These are phyloP conservation scores for Drosophila auraria DNA, from an alignment of 1,140 invertebrate genomes.

Conservation along the genomic window DNA sequence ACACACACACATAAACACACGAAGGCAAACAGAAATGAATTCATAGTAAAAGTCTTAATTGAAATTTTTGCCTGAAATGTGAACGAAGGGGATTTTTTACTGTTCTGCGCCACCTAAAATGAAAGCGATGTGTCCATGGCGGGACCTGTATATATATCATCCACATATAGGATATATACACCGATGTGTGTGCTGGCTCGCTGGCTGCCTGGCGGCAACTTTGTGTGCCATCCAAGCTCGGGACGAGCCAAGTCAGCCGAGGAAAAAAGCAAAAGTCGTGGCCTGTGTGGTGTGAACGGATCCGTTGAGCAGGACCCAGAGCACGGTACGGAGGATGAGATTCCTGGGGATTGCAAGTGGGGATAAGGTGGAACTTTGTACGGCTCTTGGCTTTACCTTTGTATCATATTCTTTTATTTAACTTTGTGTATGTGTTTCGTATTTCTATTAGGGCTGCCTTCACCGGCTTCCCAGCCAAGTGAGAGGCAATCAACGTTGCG, in stretches of 20 bases:
- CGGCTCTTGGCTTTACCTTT: slow-evolving; percentile 72
- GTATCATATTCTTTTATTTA: slow-evolving; percentile 52
- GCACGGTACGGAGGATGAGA: slow-evolving; percentile 13
- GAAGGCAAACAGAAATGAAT: slow-evolving; percentile 68
- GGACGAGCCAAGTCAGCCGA: slow-evolving; percentile 21
- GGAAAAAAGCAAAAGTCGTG: slow-evolving; percentile 69
- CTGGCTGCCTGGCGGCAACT: slow-evolving; percentile 41
- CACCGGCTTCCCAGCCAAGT: slow-evolving; percentile 19
- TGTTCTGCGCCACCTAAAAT: slow-evolving; percentile 68
- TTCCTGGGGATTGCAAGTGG: slow-evolving; percentile 28
- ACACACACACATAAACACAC: slow-evolving; percentile 25
- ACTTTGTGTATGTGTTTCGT: slow-evolving; percentile 49
- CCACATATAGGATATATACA: slow-evolving; percentile 38
- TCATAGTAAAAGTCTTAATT: slow-evolving; percentile 82
- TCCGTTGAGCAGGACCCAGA: slow-evolving; percentile 36
- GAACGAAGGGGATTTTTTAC: slow-evolving; percentile 66
- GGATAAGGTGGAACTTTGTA: slow-evolving; percentile 45
- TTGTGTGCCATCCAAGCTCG: slow-evolving; percentile 61
- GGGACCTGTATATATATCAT: slow-evolving; percentile 52
- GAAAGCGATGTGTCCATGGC: slow-evolving; percentile 62
- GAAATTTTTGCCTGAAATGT: slow-evolving; percentile 80
- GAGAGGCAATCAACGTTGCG: slow-evolving; percentile 51
- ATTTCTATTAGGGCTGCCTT: slow-evolving; percentile 54
- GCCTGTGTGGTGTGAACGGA: slow-evolving; percentile 52
- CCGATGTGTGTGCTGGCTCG: slow-evolving; percentile 17